Evolutionary conservation across 2,888 invertebrate species (phyloP).

Genomic region (Drosophila macrospina): DNA sequence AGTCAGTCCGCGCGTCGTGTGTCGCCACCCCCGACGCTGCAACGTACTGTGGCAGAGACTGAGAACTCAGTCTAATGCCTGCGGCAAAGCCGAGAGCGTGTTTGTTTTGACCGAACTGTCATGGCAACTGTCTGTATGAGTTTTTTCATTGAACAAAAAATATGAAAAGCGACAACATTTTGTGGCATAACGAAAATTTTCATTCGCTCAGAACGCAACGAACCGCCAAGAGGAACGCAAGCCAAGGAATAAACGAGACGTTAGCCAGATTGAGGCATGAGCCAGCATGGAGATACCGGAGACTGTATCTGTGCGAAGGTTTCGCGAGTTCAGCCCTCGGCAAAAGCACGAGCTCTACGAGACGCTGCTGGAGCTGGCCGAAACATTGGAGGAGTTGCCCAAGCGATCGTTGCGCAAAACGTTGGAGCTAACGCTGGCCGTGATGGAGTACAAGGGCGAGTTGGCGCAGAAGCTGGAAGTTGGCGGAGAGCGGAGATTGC

Average conservation of each 20-base stretch:
- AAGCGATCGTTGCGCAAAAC: constrained; percentile 83
- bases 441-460: constrained; percentile 82
- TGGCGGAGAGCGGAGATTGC: constrained; percentile 69
- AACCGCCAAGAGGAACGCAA: constrained; percentile 46
- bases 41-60: constrained; percentile 8
- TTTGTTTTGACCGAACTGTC: constrained; percentile 69
- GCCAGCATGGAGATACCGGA: constrained; percentile 80
- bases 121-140: too few relatives aligned
- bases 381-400: constrained; percentile 81
- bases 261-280: constrained; percentile 54
- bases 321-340: constrained; percentile 73
- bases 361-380: constrained; percentile 74
- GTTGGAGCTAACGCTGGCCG: constrained; percentile 81
- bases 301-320: constrained; percentile 80
- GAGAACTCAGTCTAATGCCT: not conserved
- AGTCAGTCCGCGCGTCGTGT: constrained; percentile 51
- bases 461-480: constrained; percentile 71
- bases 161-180: constrained; percentile 34
- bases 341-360: constrained; percentile 83
- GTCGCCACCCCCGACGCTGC: constrained; percentile 15
- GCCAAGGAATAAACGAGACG: constrained; percentile 2
- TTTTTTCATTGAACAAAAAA: constrained; percentile 8
- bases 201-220: constrained; percentile 62
- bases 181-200: constrained; percentile 52
- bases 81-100: constrained; percentile 28